Base-by-base conservation (phyloP, 2,888 invertebrate species). In the Kuschelorhynchus macadamiae region DNA sequence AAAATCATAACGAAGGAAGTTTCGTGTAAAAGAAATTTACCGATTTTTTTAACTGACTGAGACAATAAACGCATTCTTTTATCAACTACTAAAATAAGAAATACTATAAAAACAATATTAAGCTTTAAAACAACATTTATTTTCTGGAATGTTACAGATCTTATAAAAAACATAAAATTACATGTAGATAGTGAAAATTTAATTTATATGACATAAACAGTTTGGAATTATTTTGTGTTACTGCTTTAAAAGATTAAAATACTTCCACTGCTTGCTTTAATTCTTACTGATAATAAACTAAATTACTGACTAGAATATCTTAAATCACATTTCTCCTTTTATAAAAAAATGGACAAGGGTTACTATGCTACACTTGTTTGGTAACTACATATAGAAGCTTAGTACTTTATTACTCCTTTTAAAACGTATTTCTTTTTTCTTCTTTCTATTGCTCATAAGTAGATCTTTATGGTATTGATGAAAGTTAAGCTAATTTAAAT, bases 111-210 rank as follows among this genome's bases (percentile, higher is more conserved):
- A 17, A 55, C 7, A 17, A 1, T 14, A 14, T 9, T 25, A 25
- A 41, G 20, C 25, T 36, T 60, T 47, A 33, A 52, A 62, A 33
- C 42, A 42, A 41, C 53, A 42, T 81, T 80, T 81, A 81, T 80
- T 81, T 81, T 77, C 74, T 81, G 83, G 83, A 83, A 83, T 83
- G 83, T 82, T 82, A 81, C 80, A 73, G 72, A 76, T 76, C 72
- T 74, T 74, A 73, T 70, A 55, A 49, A n/a, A 57, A 59, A 59
- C 60, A 50, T 50, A 50, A 60, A 59, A 20, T 30, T 42, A 42
- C 30, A 53, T 52, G 52, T 55, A 53, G 42, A 33, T 53, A 36
- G 46, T 46, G 53, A 53, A 52, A 62, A 25, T 9, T 42, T 44
- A 39, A 21, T 62, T 50, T 44, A 46, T 44, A 47, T 62, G 33